A percentile compares a stretch with the other conserved stretches of the same genome.
Conservation (phyloP, 2,113 vertebrate species). For the Dunckerocampus dactyliophorus region DNA sequence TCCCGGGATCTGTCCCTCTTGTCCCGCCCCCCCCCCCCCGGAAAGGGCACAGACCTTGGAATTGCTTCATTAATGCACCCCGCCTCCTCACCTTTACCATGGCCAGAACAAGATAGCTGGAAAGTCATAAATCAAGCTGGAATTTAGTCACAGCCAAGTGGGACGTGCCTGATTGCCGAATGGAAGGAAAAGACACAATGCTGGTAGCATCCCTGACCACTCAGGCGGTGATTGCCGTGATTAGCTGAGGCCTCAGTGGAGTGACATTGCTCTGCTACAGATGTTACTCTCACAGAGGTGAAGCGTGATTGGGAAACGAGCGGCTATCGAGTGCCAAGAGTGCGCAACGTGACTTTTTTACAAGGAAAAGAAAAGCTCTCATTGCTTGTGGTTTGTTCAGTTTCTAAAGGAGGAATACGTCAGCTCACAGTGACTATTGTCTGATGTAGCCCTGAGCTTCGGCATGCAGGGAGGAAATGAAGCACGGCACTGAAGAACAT, state of each 20-base stretch:
- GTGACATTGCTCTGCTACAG: slow-evolving; percentile 9
- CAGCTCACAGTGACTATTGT: slow-evolving; percentile 17
- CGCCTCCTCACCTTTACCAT: slow-evolving; percentile 35
- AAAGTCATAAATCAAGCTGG: slow-evolving; percentile 24
- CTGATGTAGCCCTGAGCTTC: slow-evolving; percentile 9
- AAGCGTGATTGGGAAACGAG: background rate
- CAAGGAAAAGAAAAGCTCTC: background rate
- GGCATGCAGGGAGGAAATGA: slow-evolving; percentile 41
- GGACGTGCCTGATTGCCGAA: slow-evolving; percentile 3
- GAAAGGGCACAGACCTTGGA: slow-evolving; percentile 23
- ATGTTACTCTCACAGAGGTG: slow-evolving; percentile 24
- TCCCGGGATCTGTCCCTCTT: background rate
- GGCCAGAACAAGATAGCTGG: slow-evolving; percentile 1
- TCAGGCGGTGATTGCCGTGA: slow-evolving; percentile 1
- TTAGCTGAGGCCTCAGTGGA: slow-evolving; percentile 17
- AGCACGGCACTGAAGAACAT: background rate
- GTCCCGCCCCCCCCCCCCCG: background rate
- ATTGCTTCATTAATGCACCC: slow-evolving; percentile 8
- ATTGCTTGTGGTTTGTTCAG: slow-evolving; percentile 11
- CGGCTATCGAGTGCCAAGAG: too few relatives aligned
- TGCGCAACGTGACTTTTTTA: too few relatives aligned
- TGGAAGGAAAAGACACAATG: background rate
- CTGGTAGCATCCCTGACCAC: background rate
- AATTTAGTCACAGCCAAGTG: background rate
- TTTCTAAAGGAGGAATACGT: slow-evolving; percentile 35